Base-by-base conservation (phyloP, 2,113 vertebrate species). In the Gallinago paraguaiae region DNA sequence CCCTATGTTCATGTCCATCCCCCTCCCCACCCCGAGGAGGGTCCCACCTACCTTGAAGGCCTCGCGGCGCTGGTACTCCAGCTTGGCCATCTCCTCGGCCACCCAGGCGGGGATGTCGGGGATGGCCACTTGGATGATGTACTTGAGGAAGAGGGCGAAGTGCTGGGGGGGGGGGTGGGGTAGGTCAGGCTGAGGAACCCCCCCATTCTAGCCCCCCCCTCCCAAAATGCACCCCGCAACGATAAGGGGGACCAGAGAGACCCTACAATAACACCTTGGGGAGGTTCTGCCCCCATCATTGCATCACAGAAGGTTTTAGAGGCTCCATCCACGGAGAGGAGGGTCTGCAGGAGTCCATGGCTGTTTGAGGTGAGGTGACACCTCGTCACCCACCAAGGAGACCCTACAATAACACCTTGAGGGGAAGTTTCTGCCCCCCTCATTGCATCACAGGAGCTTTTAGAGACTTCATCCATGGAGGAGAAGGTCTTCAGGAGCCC, bases 41-140 rank as follows among this genome's bases (percentile, higher is more conserved):
- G 23, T 59, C 63, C 64, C 39, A 0, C 6, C 19, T 97, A 99
- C 99, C 99, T 99, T 99, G 95, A 99, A 99, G 77, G 99, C 99
- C 90, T 99, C 99, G 10, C 99, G 98, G 63, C 99, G 98, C 95
- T 99, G 99, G 95, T 98, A 99, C 79, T 99, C 99, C 70, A 99
- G 98, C 94, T 99, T 99, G 84, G 99, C 99, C 98, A 99, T 99
- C 97, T 99, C 99, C 92, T 99, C 99, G 3, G 98, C 98, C 71
- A 99, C 99, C 99, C 99, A 99, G 54, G 98, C 98, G 0, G 99
- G 99, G 82, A 99, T 98, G 95, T 99, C 99, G 0, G 99, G 99
- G 89, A 99, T 99, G 82, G 99, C 98, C 81, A 99, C 98, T 23
- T 99, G 99, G 97, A 99, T 99, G 85, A 99, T 31, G 92, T 99